A percentile compares a stretch with the other conserved stretches of the same genome.
phyloP scores from a whole-genome alignment of 2,113 vertebrate genomes.

The Trochalopteron elliotii region DNA sequence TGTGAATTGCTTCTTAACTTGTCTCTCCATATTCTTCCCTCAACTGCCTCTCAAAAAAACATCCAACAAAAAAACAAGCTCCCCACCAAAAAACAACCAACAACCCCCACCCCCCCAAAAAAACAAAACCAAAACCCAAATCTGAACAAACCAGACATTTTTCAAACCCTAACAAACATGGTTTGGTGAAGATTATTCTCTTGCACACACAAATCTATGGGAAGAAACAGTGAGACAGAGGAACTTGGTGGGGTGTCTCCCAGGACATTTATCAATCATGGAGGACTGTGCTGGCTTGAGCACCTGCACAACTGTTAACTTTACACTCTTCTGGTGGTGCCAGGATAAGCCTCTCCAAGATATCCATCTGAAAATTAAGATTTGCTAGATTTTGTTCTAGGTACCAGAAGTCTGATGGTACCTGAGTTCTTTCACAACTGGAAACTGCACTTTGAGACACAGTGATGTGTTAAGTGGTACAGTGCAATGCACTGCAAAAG shows the following conservation, averaged over 20 bases:
- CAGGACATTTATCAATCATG: neutral
- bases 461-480: neutral
- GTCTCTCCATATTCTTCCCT: neutral
- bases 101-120: neutral
- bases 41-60: neutral
- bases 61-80: too few species aligned
- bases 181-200: neutral
- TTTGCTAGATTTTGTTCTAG: neutral
- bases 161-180: neutral
- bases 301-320: neutral
- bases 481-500: neutral
- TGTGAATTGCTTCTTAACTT: neutral
- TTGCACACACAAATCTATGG: neutral
- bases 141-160: neutral
- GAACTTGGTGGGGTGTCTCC: neutral
- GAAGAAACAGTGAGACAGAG: neutral
- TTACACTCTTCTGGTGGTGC: neutral
- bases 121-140: neutral
- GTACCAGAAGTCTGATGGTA: neutral
- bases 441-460: neutral
- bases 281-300: neutral
- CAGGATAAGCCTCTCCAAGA: neutral
- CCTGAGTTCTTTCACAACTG: neutral
- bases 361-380: neutral
- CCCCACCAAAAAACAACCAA: too few species aligned